These are phyloP conservation scores for Lasioglossum villosulum DNA, from an alignment of 2,888 invertebrate species.

Conservation along the genomic window DNA sequence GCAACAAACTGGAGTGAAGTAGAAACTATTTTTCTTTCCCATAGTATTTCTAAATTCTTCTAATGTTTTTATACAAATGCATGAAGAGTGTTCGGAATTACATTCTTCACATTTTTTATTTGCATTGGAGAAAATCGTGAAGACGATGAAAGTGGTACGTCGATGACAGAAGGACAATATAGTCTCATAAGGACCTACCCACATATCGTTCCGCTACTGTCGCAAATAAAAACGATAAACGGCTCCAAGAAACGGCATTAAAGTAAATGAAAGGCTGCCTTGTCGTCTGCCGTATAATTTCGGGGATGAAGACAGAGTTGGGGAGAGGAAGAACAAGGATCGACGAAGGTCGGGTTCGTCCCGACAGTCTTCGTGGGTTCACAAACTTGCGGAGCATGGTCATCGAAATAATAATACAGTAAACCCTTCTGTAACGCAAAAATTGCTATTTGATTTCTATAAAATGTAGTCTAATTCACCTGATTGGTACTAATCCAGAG, in stretches of 20 bases:
- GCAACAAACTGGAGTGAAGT: no score
- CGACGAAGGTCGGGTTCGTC: slow-evolving; percentile 65
- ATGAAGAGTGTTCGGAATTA: neutral
- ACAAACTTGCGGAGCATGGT: slow-evolving; percentile 52
- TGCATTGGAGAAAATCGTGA: neutral
- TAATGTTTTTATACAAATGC: no score
- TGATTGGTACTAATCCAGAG: no score
- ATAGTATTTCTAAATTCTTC: no score
- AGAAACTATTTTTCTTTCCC: no score
- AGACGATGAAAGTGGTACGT: neutral
- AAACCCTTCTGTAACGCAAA: no score
- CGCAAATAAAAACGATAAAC: slow-evolving; percentile 52
- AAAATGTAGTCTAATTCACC: no score
- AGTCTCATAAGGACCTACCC: slow-evolving; percentile 22
- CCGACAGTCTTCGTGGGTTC: slow-evolving; percentile 28
- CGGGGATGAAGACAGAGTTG: slow-evolving; percentile 19
- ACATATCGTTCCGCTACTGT: neutral
- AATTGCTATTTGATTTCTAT: no score
- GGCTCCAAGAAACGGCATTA: slow-evolving; percentile 51
- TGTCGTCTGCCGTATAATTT: slow-evolving; percentile 59
- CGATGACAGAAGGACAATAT: neutral
- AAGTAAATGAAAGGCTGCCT: slow-evolving; percentile 57
- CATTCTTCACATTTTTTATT: neutral
- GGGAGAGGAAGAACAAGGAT: slow-evolving; percentile 45
- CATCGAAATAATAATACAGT: neutral